Evolutionary conservation across 1,140 invertebrate genomes (phyloP), one percentile per base, ranked within the genome.

Genomic region (Aphelenchoides avenae): DNA sequence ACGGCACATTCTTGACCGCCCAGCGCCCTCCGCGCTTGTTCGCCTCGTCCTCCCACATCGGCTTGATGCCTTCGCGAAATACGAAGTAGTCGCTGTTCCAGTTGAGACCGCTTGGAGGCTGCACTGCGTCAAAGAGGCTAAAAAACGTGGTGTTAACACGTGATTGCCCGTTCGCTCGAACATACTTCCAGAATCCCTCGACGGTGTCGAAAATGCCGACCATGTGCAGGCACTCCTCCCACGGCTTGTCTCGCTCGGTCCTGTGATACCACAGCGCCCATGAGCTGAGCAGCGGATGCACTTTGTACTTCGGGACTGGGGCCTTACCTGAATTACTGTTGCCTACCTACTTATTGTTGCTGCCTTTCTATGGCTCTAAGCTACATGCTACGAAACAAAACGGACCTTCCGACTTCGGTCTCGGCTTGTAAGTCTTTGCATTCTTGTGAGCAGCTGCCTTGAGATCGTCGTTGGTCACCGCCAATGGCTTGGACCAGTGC

Each of bases 221-320:
- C 80, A 92, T 85, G 71, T 89, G 87, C 64, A 92, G 85, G 80
- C 91, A 93, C 64, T 93, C 88, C 78, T 91, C 88, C 94, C 93
- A 98, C 40, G 83, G 76, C 77, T 89, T 89, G 54, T 81, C 84
- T 67, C 87, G 86, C 79, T 94, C 89, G 73, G 87, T 88, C 78
- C 96, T 93, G 75, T 87, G 94, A 79, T 92, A 98, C 93, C 93
- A 99, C 34, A 99, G 82, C 2, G 91, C 92, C 94, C 93, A 98
- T 44, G n/a, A n/a, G n/a, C n/a, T n/a, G n/a, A n/a, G n/a, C n/a
- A n/a, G n/a, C n/a, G n/a, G n/a, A n/a, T n/a, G n/a, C n/a, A n/a
- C n/a, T n/a, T n/a, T n/a, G n/a, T n/a, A n/a, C n/a, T n/a, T n/a
- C n/a, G n/a, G n/a, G n/a, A n/a, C n/a, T n/a, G n/a, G n/a, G n/a